Evolutionary conservation across 2,797 vertebrate species (phyloP).

Genomic region (Muscicapa striata): DNA sequence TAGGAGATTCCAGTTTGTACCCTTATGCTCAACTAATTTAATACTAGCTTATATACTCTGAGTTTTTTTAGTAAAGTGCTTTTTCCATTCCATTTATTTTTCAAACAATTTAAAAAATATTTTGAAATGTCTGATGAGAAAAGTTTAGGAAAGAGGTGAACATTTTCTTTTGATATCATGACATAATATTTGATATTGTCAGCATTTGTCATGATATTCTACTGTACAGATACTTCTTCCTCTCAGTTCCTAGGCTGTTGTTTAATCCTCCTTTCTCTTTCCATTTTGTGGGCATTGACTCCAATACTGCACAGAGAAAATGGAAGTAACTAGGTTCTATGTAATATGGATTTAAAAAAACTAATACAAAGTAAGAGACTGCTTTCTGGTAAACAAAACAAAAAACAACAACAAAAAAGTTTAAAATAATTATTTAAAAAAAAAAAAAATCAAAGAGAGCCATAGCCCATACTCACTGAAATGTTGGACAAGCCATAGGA

Average conservation of each 20-base stretch:
- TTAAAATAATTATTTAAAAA: not conserved
- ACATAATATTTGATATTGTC: not conserved
- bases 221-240: not conserved
- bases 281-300: not conserved
- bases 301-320: not conserved
- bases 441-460: not conserved
- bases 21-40: not conserved
- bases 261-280: not conserved
- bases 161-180: not conserved
- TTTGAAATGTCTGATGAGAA: not conserved
- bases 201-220: not conserved
- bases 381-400: rapidly evolving
- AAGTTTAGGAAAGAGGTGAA: not conserved
- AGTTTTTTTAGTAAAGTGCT: not conserved
- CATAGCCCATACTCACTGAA: not conserved
- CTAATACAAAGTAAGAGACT: not conserved
- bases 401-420: not conserved
- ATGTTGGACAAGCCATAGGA: not conserved
- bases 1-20: not conserved
- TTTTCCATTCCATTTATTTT: not conserved
- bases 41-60: not conserved
- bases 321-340: not conserved
- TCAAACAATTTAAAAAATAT: rapidly evolving
- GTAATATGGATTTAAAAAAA: not conserved
- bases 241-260: not conserved